A percentile compares a stretch with the other conserved stretches of the same genome.
Evolutionary conservation across 2,888 invertebrate species (phyloP).

Genomic region (Acronicta leporina): DNA sequence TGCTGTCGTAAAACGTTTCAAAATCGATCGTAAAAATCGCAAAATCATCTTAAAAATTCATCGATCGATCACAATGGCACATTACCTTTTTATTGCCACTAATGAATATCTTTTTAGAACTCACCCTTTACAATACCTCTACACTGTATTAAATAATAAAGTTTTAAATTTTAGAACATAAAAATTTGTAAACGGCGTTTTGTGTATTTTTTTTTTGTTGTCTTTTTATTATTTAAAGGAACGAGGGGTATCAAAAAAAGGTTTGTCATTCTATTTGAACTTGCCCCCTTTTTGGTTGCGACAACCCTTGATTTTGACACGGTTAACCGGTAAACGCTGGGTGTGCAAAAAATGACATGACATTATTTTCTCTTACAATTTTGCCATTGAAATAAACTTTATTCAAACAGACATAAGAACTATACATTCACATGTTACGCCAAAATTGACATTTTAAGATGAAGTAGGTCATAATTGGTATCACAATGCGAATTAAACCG

Average conservation of each 20-base stretch:
- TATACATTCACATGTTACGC: conserved; percentile 26
- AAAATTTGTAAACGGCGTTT: conserved; percentile 84
- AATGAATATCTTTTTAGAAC: conserved; percentile 80
- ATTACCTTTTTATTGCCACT: conserved; percentile 85
- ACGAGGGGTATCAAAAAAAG: conserved; percentile 75
- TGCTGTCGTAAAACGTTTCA: conserved; percentile 73
- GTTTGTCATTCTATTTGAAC: conserved; percentile 80
- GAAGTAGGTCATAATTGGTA: conserved; percentile 72
- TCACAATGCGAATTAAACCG: conserved; percentile 68
- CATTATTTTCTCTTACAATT: conserved; percentile 31
- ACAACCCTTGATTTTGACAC: conserved; percentile 72
- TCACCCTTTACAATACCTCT: conserved; percentile 64
- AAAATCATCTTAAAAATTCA: conserved; percentile 84
- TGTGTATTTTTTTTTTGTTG: conserved; percentile 66
- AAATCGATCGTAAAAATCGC: conserved; percentile 85
- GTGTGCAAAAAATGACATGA: conserved; percentile 44
- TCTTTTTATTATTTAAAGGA: conserved; percentile 67
- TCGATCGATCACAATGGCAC: conserved; percentile 82
- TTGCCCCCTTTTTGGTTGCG: conserved; percentile 68
- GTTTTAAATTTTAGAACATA: conserved; percentile 77
- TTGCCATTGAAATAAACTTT: conserved; percentile 36
- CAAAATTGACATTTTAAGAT: conserved; percentile 60
- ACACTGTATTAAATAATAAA: conserved; percentile 85
- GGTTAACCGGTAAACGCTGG: conserved; percentile 66
- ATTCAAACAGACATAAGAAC: conserved; percentile 23